These are phyloP conservation scores for Graphium colonna DNA, from an alignment of 2,888 invertebrate genomes.

Conservation along the genomic window DNA sequence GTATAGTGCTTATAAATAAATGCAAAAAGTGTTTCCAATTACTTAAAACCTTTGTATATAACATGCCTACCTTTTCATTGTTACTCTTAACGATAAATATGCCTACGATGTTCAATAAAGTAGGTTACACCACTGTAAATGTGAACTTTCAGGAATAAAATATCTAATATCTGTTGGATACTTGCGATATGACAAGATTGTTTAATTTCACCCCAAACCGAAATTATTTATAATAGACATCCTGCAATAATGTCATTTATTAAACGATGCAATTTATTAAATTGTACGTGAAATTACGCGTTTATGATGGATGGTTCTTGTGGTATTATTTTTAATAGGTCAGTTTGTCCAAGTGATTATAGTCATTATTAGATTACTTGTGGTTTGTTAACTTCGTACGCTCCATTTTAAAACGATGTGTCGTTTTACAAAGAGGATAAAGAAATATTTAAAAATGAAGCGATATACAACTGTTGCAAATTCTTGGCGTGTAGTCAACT, in stretches of 20 bases:
- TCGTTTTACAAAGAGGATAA: neutral
- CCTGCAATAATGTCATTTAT: neutral
- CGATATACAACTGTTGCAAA: slow-evolving; percentile 39
- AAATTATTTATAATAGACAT: neutral
- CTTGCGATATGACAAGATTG: slow-evolving; percentile 64
- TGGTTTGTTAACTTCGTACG: neutral
- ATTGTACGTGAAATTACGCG: neutral
- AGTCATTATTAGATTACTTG: neutral
- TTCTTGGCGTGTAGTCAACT: slow-evolving; percentile 34
- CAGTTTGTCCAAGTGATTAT: neutral
- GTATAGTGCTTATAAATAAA: slow-evolving; percentile 73
- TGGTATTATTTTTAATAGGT: neutral
- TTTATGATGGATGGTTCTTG: neutral
- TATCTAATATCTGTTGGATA: slow-evolving; percentile 69
- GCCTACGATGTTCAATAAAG: slow-evolving; percentile 73
- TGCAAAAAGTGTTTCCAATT: slow-evolving; percentile 44
- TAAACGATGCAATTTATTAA: neutral
- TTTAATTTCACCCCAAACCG: slow-evolving; percentile 51
- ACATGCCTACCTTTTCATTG: slow-evolving; percentile 57
- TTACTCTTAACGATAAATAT: slow-evolving; percentile 67
- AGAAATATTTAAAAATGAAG: slow-evolving; percentile 22
- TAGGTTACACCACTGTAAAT: slow-evolving; percentile 67
- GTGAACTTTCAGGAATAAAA: slow-evolving; percentile 67
- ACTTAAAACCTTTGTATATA: slow-evolving; percentile 65
- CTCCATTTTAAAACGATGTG: neutral